A percentile compares a stretch with the other conserved stretches of the same genome.
Conservation (phyloP, 2,113 vertebrate species). For the Chaetura pelagica region DNA sequence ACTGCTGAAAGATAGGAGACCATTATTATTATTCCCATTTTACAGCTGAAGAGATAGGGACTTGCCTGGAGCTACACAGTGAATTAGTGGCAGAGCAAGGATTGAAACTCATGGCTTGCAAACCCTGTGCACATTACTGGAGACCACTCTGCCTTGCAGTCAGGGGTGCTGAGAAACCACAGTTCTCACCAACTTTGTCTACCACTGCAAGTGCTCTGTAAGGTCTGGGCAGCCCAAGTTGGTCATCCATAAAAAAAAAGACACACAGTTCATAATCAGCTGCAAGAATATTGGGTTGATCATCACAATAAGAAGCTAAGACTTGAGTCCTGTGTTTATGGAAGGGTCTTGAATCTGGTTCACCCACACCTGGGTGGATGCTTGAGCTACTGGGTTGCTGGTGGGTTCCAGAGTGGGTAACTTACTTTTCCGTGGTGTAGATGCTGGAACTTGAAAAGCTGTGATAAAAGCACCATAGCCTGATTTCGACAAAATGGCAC, state of each 20-base stretch:
- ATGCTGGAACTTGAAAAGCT: not conserved
- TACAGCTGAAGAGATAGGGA: conserved; percentile 55
- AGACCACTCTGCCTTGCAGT: conserved; percentile 5
- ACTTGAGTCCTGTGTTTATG: not conserved
- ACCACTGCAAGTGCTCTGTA: not conserved
- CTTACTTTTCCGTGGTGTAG: not conserved
- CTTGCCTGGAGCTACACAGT: conserved; percentile 41
- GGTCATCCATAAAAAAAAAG: conserved; percentile 33
- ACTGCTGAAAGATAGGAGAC: not conserved
- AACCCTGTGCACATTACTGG: not conserved
- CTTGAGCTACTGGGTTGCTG: not conserved
- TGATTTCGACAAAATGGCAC: not conserved
- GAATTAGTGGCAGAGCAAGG: conserved; percentile 38
- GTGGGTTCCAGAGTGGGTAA: not conserved
- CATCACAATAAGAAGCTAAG: not conserved
- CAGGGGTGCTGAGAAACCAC: conserved; percentile 10
- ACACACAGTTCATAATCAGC: not conserved
- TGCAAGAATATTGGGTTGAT: not conserved
- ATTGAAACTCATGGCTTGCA: conserved; percentile 49
- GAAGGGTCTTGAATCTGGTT: not conserved
- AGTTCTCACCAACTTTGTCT: not conserved
- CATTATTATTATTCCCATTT: conserved; percentile 58
- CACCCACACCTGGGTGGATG: not conserved
- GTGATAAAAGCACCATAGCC: not conserved
- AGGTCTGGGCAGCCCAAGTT: not conserved